Evolutionary conservation across 2,888 invertebrate species (phyloP).

Genomic region (Amblyjoppa proteus): DNA sequence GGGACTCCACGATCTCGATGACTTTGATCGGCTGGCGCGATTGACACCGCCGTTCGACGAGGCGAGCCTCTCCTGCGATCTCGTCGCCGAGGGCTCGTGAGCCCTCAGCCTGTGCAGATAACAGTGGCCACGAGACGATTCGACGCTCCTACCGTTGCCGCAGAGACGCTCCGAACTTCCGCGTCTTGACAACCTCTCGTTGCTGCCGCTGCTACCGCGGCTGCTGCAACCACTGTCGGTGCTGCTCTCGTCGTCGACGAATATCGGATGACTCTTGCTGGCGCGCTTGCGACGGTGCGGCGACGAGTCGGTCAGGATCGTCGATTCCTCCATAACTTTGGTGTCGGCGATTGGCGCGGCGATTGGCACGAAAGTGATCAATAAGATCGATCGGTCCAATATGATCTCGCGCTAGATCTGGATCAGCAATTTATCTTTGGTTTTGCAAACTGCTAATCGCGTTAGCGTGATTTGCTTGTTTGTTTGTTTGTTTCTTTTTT

Average conservation of each 20-base stretch:
- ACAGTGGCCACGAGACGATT: conserved; percentile 70
- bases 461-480: not conserved
- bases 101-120: conserved; percentile 75
- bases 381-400: not conserved
- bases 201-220: conserved; percentile 84
- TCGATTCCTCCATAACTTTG: conserved; percentile 77
- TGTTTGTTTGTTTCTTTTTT: not conserved
- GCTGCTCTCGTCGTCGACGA: conserved; percentile 81
- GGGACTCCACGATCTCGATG: conserved; percentile 80
- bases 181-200: conserved; percentile 76
- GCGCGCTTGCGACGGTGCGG: conserved; percentile 55
- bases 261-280: conserved; percentile 68
- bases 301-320: conserved; percentile 73
- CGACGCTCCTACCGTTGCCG: conserved; percentile 66
- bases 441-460: not conserved
- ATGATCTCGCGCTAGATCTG: not conserved
- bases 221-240: conserved; percentile 85
- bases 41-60: conserved; percentile 72
- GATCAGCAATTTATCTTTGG: not conserved
- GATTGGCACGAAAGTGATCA: not conserved
- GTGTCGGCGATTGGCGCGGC: not conserved
- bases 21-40: conserved; percentile 73
- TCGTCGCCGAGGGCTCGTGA: conserved; percentile 72
- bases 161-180: conserved; percentile 77
- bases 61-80: conserved; percentile 77